Evolutionary conservation across 2,797 vertebrate genomes (phyloP).

Genomic region (Gymnoscopelus braueri): DNA sequence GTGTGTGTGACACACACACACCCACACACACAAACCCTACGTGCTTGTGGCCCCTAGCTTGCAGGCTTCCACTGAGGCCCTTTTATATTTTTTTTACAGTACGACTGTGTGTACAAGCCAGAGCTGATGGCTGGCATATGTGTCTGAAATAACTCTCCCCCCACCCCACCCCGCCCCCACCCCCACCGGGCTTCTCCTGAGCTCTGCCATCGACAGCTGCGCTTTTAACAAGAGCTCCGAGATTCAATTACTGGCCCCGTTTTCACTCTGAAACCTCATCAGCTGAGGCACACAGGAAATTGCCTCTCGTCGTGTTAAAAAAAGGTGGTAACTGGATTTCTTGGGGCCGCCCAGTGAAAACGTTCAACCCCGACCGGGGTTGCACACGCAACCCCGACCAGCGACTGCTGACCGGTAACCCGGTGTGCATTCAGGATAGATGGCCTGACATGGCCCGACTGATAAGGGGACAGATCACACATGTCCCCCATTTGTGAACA

Average conservation of each 20-base stretch:
- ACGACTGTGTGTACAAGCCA: constrained; percentile 47
- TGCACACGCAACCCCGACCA: too few species aligned
- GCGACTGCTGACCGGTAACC: too few species aligned
- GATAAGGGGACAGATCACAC: too few species aligned
- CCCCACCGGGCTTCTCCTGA: constrained; percentile 62
- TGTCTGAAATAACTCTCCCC: constrained; percentile 24
- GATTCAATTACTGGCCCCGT: constrained; percentile 79
- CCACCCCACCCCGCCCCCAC: not conserved
- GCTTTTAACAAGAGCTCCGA: constrained; percentile 80
- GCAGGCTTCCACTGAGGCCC: constrained; percentile 41
- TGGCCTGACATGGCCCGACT: too few species aligned
- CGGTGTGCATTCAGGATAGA: too few species aligned
- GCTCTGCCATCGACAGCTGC: constrained; percentile 75
- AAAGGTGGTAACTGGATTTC: constrained; percentile 64
- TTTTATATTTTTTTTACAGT: constrained; percentile 61
- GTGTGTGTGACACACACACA: too few species aligned
- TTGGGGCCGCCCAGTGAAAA: constrained; percentile 8
- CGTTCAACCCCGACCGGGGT: constrained; percentile 24
- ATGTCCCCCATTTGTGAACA: too few species aligned
- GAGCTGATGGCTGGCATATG: constrained; percentile 77
- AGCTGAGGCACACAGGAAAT: constrained; percentile 71
- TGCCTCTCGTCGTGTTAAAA: constrained; percentile 57
- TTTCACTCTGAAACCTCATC: constrained; percentile 63
- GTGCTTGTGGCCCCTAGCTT: not conserved
- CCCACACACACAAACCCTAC: too few species aligned